phyloP scores from a whole-genome alignment of 2,797 vertebrate species.

The Myotis findleyi region DNA sequence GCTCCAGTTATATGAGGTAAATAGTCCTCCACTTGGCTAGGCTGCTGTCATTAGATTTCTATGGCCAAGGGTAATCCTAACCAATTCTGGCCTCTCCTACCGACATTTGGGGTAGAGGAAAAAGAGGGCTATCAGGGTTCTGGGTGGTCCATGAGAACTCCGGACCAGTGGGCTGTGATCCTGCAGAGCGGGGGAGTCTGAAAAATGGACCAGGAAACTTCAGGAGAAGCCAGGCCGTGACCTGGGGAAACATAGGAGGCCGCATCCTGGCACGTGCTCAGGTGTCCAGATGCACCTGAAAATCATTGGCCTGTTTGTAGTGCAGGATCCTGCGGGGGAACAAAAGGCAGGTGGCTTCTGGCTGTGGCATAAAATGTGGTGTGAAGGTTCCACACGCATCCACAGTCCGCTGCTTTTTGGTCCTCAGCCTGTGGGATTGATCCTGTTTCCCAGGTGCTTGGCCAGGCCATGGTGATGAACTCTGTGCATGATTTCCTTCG shows the following conservation, averaged over 20 bases:
- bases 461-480: not conserved
- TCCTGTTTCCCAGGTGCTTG: not conserved
- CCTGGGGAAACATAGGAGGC: not conserved
- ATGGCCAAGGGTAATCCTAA: not conserved
- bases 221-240: not conserved
- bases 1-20: not conserved
- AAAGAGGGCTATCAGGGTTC: not conserved
- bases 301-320: not conserved
- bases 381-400: not conserved
- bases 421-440: not conserved
- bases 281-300: not conserved
- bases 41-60: not conserved
- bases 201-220: not conserved
- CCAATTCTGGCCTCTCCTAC: not conserved
- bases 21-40: not conserved
- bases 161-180: not conserved
- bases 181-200: fast-evolving
- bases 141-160: not conserved
- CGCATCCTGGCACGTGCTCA: not conserved
- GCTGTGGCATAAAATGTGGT: not conserved
- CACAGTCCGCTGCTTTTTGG: not conserved
- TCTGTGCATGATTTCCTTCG: not conserved
- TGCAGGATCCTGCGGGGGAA: not conserved
- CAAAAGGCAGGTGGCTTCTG: not conserved
- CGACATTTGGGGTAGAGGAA: not conserved